Conservation (phyloP, 1,140 invertebrate genomes). For the Lethocerus indicus region DNA sequence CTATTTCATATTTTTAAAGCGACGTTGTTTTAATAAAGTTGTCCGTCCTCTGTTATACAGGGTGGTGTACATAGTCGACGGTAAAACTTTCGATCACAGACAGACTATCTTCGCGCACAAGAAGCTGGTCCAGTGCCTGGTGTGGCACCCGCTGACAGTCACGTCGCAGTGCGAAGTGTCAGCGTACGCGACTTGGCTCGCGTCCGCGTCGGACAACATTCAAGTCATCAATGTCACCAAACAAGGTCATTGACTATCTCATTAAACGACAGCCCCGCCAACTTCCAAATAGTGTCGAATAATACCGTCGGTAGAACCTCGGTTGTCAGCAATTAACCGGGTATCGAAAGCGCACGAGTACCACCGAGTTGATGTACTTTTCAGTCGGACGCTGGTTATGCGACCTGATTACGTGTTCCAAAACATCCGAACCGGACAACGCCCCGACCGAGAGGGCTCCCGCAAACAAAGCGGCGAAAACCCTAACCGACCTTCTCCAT, state of each 20-base stretch:
- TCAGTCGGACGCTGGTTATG: neutral
- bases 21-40: too few relatives aligned
- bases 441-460: too few relatives aligned
- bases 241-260: too few relatives aligned
- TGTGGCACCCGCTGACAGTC: slow-evolving; percentile 30
- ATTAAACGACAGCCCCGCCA: too few relatives aligned
- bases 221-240: slow-evolving; percentile 24
- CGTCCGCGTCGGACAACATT: slow-evolving; percentile 29
- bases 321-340: neutral
- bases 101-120: slow-evolving; percentile 24
- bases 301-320: neutral
- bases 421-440: neutral
- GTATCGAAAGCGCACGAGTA: neutral
- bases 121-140: slow-evolving; percentile 29
- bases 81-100: slow-evolving; percentile 16
- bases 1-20: too few relatives aligned
- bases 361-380: neutral
- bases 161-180: slow-evolving; percentile 21
- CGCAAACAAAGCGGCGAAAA: too few relatives aligned
- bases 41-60: too few relatives aligned
- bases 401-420: neutral
- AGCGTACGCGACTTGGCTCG: slow-evolving; percentile 25
- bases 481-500: too few relatives aligned
- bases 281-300: neutral
- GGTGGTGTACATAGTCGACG: slow-evolving; percentile 17